Evolutionary conservation across 2,888 invertebrate genomes (phyloP).

Genomic region (Scaptomyza polygonia): DNA sequence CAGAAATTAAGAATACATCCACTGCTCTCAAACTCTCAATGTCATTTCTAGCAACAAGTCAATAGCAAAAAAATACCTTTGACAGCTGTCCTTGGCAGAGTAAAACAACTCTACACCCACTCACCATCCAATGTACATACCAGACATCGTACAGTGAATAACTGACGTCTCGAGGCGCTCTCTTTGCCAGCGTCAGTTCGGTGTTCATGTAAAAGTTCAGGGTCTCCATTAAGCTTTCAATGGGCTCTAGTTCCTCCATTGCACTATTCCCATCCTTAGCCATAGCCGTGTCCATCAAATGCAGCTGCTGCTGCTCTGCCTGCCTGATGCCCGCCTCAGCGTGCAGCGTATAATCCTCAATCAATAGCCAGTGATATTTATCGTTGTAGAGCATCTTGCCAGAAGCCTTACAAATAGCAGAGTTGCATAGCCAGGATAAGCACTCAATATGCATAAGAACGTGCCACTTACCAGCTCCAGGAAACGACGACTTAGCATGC

Average conservation of each 20-base stretch:
- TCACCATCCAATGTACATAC: slow-evolving; percentile 61
- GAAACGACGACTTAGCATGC: slow-evolving; percentile 78
- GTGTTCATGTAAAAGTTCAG: slow-evolving; percentile 84
- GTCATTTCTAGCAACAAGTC: slow-evolving; percentile 42
- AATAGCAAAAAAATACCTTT: slow-evolving; percentile 30
- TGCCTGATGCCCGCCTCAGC: slow-evolving; percentile 34
- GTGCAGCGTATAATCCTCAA: slow-evolving; percentile 82
- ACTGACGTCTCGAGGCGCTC: slow-evolving; percentile 47
- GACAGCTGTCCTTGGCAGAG: slow-evolving; percentile 26
- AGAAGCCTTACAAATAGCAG: slow-evolving; percentile 80
- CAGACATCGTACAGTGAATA: slow-evolving; percentile 82
- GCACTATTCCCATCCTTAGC: slow-evolving; percentile 41
- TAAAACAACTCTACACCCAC: slow-evolving; percentile 1
- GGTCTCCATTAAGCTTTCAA: slow-evolving; percentile 83
- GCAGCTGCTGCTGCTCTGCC: slow-evolving; percentile 24
- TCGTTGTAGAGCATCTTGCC: slow-evolving; percentile 83
- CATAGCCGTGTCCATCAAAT: slow-evolving; percentile 36
- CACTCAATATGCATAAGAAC: slow-evolving; percentile 52
- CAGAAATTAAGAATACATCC: background rate
- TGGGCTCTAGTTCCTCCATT: slow-evolving; percentile 72
- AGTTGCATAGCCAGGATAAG: slow-evolving; percentile 37
- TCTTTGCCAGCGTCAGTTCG: slow-evolving; percentile 83
- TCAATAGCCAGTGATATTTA: slow-evolving; percentile 84
- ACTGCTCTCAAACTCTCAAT: slow-evolving; percentile 23
- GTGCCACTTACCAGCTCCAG: slow-evolving; percentile 81